Conservation (phyloP, 2,797 vertebrate genomes). For the Emydoidea blandingii region DNA sequence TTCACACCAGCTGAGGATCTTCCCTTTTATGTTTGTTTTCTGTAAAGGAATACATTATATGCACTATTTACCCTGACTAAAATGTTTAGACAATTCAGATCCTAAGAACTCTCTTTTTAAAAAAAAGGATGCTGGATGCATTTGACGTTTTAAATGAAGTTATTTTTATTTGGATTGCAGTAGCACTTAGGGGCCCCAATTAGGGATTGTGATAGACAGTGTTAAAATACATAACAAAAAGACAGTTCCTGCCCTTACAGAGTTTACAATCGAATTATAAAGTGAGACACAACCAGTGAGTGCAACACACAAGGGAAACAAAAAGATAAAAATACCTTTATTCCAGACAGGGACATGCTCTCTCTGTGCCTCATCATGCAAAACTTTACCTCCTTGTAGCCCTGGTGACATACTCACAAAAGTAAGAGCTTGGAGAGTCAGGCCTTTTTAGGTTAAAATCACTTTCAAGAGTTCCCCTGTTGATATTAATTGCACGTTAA, state of each 20-base stretch:
- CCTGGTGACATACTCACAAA: not conserved
- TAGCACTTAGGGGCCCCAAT: not conserved
- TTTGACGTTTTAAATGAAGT: not conserved
- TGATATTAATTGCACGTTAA: slow-evolving; percentile 8
- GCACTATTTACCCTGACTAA: not conserved
- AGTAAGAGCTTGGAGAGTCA: not conserved
- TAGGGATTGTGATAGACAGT: not conserved
- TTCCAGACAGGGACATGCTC: not conserved
- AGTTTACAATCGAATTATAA: not conserved
- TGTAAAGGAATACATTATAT: not conserved
- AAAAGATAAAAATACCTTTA: not conserved
- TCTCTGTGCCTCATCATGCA: not conserved
- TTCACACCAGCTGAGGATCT: not conserved
- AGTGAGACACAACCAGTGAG: not conserved
- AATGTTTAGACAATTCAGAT: slow-evolving; percentile 5
- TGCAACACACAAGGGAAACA: not conserved
- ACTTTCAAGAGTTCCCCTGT: not conserved
- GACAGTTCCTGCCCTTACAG: not conserved
- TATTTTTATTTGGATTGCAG: not conserved
- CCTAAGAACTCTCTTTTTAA: slow-evolving; percentile 3
- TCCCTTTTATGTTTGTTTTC: not conserved
- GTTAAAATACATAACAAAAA: not conserved
- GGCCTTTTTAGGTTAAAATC: not conserved
- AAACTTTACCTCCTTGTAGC: not conserved
- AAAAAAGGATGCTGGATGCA: not conserved